Base-by-base conservation (phyloP, 1,140 invertebrate genomes). In the Manduca sexta region DNA sequence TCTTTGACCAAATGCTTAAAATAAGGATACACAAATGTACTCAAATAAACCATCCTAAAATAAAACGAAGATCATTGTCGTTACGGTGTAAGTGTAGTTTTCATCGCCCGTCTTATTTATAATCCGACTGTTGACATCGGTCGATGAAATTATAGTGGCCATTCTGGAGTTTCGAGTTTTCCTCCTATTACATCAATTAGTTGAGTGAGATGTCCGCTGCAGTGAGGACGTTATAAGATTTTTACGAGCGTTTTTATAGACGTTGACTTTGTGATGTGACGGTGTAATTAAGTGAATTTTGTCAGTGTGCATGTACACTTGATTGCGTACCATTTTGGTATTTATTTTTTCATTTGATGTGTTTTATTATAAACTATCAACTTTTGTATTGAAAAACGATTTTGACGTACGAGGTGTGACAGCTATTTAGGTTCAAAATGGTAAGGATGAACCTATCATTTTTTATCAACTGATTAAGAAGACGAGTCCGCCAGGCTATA, bases 161-260 rank as follows among this genome's bases (percentile, higher is more conserved):
- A 69, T 84, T 74, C 70, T 64, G 56, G 57, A 62, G 64, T 73
- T 79, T 70, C 64, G 67, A 67, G 65, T 72, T 81, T 57, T 84
- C 74, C 74, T 77, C 74, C 77, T 64, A 77, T 82, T 78, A 74
- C 30, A 72, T 47, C 74, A 84, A 84, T 84, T 82, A 84, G 80
- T 84, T 84, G 80, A 84, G 74, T 84, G 80, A 84, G 80, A 80
- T 80, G 74, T 84, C 80, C 76, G 76, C 67, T 35, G 34, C 53
- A 42, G 61, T 46, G 63, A 69, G 76, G 74, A 80, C 78, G 77
- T 55, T 39, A 8, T 39, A 12, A 6, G 14, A 14, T 35, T 35
- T 12, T 12, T 35, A 13, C 12, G 5, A 35, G 14, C 6, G n/a
- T 35, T 35, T 35, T 13, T 35, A 6, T 12, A 35, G 8, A 35